A percentile compares a stretch with the other conserved stretches of the same genome.
Conservation (phyloP, 2,797 vertebrate species). For the Hylomyscus alleni region DNA sequence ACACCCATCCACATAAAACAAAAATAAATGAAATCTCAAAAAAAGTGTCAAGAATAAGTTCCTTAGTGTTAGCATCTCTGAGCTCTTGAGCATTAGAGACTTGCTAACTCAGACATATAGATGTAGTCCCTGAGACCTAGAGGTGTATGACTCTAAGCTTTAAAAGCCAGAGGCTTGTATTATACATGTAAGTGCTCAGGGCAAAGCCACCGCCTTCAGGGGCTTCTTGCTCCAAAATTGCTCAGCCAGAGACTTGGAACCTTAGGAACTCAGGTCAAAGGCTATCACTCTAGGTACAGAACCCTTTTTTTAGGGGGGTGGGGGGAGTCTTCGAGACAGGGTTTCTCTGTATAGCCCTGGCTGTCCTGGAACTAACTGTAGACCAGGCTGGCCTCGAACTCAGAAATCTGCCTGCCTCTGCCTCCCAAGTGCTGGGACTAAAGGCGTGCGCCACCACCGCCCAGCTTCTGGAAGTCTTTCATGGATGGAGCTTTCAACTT, state of each 20-base stretch:
- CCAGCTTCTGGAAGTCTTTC: background rate
- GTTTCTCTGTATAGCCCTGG: too few relatives aligned
- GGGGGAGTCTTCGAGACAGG: too few relatives aligned
- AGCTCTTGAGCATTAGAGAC: background rate
- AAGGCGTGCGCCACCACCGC: too few relatives aligned
- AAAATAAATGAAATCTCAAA: background rate
- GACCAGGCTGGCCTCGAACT: too few relatives aligned
- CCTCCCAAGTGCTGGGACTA: too few relatives aligned
- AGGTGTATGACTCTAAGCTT: background rate
- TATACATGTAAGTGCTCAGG: background rate
- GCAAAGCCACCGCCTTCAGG: background rate
- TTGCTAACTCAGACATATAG: background rate
- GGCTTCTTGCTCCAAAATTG: background rate
- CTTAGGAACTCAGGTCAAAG: background rate
- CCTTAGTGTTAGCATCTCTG: background rate
- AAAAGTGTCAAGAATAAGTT: background rate
- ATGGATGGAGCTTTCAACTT: background rate
- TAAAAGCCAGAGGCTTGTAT: background rate
- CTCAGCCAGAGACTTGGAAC: background rate
- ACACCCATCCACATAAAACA: background rate
- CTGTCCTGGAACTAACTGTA: too few relatives aligned
- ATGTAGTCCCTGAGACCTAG: background rate
- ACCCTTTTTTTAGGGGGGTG: too few relatives aligned
- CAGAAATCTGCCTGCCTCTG: too few relatives aligned
- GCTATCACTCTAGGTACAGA: background rate